A percentile compares a stretch with the other conserved stretches of the same genome.
Conservation (phyloP, 64 coral and sea anemone species). For the Pachyseris speciosa region DNA sequence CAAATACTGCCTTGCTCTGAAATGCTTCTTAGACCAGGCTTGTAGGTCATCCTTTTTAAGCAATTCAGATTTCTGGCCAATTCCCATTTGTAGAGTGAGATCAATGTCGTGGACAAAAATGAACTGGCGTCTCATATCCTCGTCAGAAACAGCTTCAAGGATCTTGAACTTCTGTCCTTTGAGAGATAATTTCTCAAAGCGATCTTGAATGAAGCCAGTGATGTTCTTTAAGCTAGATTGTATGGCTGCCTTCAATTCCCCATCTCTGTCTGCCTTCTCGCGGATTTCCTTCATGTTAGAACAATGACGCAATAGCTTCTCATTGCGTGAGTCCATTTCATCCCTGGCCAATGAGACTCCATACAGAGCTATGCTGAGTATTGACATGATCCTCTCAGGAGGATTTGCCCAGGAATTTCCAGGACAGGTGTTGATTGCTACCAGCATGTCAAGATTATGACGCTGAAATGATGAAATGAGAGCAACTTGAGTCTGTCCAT, state of each 20-base stretch:
- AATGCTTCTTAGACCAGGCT: slow-evolving; percentile 24
- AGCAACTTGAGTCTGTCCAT: slow-evolving; percentile 7
- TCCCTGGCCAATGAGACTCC: background rate
- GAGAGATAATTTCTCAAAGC: slow-evolving; percentile 23
- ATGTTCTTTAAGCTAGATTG: slow-evolving; percentile 8
- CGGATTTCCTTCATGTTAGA: slow-evolving; percentile 42
- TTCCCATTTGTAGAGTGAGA: slow-evolving; percentile 9
- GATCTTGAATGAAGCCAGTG: background rate
- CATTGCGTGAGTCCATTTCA: background rate
- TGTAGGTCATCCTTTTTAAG: slow-evolving; percentile 27
- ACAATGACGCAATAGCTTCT: slow-evolving; percentile 16
- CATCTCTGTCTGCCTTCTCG: background rate
- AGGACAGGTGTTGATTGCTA: background rate
- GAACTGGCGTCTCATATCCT: slow-evolving; percentile 26
- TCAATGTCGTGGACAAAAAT: slow-evolving; percentile 29
- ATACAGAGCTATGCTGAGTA: background rate
- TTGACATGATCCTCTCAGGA: slow-evolving; percentile 35
- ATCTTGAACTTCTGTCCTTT: slow-evolving; percentile 31
- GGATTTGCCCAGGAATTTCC: slow-evolving; percentile 29
- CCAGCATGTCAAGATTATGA: slow-evolving; percentile 13
- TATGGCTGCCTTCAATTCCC: background rate
- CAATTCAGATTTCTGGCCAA: slow-evolving; percentile 36
- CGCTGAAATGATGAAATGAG: background rate
- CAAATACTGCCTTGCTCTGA: slow-evolving; percentile 32
- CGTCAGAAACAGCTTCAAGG: slow-evolving; percentile 4